Evolutionary conservation across 2,888 invertebrate genomes (phyloP).

Genomic region (Hydrotaea cyrtoneurina): DNA sequence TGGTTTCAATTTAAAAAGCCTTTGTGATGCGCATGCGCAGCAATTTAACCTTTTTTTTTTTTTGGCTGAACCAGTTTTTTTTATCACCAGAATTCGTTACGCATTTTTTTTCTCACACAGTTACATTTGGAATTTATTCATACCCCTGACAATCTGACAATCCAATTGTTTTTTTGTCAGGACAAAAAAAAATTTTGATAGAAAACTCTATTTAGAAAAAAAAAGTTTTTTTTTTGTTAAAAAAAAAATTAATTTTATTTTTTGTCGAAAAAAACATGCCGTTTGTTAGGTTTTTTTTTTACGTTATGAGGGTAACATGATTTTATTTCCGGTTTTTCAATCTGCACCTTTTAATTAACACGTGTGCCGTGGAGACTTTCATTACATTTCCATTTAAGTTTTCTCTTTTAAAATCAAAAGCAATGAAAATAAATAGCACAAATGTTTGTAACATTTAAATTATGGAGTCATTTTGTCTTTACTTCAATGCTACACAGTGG

Average conservation of each 20-base stretch:
- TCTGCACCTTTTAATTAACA: conserved; percentile 22
- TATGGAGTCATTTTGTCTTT: no score
- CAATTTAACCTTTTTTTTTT: conserved; percentile 43
- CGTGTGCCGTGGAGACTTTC: conserved; percentile 29
- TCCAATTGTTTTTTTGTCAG: conserved; percentile 1
- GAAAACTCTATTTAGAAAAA: conserved; percentile 31
- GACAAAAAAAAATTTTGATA: conserved; percentile 25
- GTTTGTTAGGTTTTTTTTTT: conserved; percentile 11
- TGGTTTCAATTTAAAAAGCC: conserved; percentile 48
- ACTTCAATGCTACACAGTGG: no score
- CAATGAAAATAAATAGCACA: no score
- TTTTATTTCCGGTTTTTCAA: conserved; percentile 29
- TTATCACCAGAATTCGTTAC: conserved; percentile 48
- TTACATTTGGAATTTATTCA: conserved; percentile 41
- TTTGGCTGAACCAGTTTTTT: conserved; percentile 49
- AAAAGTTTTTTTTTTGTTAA: neutral
- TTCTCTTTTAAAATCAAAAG: neutral
- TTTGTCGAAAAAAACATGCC: neutral
- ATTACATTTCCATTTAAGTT: neutral
- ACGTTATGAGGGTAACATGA: neutral
- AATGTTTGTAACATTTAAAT: neutral
- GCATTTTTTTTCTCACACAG: conserved; percentile 59
- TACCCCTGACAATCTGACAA: conserved; percentile 13
- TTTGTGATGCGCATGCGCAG: conserved; percentile 64
- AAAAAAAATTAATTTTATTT: conserved; percentile 5